Percentiles rank a stretch among this genome's conserved stretches.
These are phyloP conservation scores for Laterallus jamaicensis DNA, from an alignment of 2,113 vertebrate genomes.

Conservation along the genomic window DNA sequence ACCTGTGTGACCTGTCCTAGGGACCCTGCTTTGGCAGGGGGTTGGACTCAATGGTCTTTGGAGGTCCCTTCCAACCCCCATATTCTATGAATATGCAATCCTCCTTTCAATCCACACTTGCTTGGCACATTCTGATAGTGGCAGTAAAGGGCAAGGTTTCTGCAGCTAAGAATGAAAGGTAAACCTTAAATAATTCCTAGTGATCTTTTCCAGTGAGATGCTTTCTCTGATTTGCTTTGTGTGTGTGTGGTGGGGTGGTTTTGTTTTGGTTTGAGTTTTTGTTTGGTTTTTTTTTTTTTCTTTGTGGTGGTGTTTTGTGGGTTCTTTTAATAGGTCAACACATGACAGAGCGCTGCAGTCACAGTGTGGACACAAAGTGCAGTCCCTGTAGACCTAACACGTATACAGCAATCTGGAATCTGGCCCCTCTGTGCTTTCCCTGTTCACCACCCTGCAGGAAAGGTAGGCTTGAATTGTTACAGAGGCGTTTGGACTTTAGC, in stretches of 20 bases:
- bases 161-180: neutral
- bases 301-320: neutral
- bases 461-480: neutral
- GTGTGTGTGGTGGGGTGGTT: too few species aligned
- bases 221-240: neutral
- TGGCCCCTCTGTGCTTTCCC: slow-evolving; percentile 47
- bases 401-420: slow-evolving; percentile 61
- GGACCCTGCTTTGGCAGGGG: too few species aligned
- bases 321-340: slow-evolving; percentile 23
- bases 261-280: neutral
- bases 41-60: too few species aligned
- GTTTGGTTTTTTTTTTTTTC: too few species aligned
- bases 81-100: neutral
- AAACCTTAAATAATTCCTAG: neutral
- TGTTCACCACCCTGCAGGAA: slow-evolving; percentile 55
- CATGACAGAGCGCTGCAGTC: neutral
- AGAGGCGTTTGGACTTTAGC: neutral
- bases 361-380: slow-evolving; percentile 38
- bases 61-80: too few species aligned
- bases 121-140: neutral
- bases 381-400: slow-evolving; percentile 39
- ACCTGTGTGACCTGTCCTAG: too few species aligned
- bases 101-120: neutral
- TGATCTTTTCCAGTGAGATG: neutral
- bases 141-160: neutral